Percentiles rank a stretch among this genome's conserved stretches.
These are phyloP conservation scores for Anagyrus pseudococci DNA, from an alignment of 2,888 invertebrate species.

Conservation along the genomic window DNA sequence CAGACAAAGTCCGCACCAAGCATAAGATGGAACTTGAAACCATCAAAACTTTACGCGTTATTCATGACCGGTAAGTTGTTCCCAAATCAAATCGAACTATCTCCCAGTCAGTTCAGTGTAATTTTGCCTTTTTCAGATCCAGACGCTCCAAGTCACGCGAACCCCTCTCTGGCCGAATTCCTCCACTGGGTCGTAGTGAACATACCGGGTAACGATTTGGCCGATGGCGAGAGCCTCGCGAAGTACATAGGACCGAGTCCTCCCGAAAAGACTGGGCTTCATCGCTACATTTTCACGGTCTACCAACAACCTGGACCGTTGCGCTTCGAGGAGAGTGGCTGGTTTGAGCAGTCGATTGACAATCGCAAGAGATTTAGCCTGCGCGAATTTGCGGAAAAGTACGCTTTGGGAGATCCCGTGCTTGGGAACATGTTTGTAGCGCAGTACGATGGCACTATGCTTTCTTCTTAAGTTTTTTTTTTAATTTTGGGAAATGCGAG, in stretches of 20 bases:
- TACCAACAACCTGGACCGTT: conserved; percentile 71
- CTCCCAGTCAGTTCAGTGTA: background rate
- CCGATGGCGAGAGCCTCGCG: conserved; percentile 75
- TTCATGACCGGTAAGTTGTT: conserved; percentile 54
- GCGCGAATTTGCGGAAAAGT: background rate
- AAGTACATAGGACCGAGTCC: conserved; percentile 87
- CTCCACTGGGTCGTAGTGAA: conserved; percentile 92
- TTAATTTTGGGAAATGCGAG: too few species aligned
- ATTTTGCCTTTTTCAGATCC: conserved; percentile 69
- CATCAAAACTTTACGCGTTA: conserved; percentile 56
- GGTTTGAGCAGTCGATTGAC: background rate
- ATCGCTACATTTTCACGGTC: conserved; percentile 80
- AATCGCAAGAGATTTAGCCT: background rate
- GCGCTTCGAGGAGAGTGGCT: background rate
- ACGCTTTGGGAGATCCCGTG: conserved; percentile 66
- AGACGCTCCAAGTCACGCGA: conserved; percentile 83
- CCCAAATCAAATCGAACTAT: background rate
- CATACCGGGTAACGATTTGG: conserved; percentile 75
- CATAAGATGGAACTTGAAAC: conserved; percentile 56
- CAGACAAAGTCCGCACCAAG: conserved; percentile 52
- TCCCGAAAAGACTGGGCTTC: conserved; percentile 75
- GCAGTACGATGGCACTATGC: conserved; percentile 69
- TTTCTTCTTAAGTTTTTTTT: too few species aligned
- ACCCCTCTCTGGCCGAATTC: conserved; percentile 84
- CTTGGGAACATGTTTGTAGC: conserved; percentile 68